These are phyloP conservation scores for Ibycter americanus DNA, from an alignment of 2,797 vertebrate genomes.

Conservation along the genomic window DNA sequence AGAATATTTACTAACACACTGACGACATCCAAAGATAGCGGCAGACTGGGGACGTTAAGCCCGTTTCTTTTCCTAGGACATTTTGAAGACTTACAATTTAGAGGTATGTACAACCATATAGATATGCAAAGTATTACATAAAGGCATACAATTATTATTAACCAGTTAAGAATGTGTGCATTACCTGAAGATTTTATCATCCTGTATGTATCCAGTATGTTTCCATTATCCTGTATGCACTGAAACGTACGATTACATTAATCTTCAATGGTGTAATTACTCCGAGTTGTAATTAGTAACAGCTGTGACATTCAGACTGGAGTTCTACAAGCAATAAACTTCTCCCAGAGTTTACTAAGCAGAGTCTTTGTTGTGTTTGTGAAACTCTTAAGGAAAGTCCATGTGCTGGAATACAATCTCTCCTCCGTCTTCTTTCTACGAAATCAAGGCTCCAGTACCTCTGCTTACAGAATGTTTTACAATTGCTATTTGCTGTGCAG, in stretches of 20 bases:
- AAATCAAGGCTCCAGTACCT: not conserved
- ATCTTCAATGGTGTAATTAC: not conserved
- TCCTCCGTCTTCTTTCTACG: not conserved
- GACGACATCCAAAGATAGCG: not conserved
- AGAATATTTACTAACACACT: not conserved
- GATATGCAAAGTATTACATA: not conserved
- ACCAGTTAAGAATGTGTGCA: not conserved
- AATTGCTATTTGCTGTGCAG: not conserved
- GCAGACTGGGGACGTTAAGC: not conserved
- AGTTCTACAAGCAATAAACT: not conserved
- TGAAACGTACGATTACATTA: not conserved
- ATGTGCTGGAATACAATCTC: not conserved
- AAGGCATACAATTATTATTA: not conserved
- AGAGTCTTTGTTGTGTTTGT: not conserved
- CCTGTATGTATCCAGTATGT: not conserved
- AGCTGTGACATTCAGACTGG: constrained; percentile 2
- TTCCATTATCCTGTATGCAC: not conserved
- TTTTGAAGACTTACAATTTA: not conserved
- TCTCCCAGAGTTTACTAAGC: not conserved
- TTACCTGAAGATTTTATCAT: not conserved
- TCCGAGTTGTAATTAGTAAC: constrained; percentile 10
- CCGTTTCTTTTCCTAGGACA: not conserved
- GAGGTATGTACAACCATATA: not conserved
- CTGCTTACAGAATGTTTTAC: not conserved
- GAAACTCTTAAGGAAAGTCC: not conserved